Conservation (phyloP, 2,113 vertebrate genomes). For the Python bivittatus region DNA sequence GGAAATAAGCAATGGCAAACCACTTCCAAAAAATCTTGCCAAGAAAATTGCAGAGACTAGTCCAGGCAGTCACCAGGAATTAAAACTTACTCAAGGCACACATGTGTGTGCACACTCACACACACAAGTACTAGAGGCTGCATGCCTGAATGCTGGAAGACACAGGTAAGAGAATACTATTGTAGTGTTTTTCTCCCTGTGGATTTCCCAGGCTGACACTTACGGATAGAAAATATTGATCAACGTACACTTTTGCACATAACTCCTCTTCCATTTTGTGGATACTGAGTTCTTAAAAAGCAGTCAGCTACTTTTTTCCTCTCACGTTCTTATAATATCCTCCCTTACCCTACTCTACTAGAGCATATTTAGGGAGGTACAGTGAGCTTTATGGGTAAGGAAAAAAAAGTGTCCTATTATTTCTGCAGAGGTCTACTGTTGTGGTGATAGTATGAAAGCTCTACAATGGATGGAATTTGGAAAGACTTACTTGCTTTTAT, state of each 20-base stretch:
- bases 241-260: background rate
- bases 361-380: background rate
- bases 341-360: background rate
- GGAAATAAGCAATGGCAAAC: background rate
- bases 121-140: background rate
- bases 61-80: background rate
- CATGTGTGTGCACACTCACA: background rate
- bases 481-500: background rate
- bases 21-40: background rate
- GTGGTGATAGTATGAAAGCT: background rate
- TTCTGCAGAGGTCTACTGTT: background rate
- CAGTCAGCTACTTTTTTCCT: background rate
- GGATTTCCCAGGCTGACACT: background rate
- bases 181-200: background rate
- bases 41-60: background rate
- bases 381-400: background rate
- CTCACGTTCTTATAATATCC: background rate
- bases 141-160: background rate
- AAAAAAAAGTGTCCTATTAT: background rate
- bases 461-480: background rate
- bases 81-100: background rate
- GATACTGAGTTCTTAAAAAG: background rate
- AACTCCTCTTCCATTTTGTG: background rate
- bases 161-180: background rate
- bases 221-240: background rate